Conservation (phyloP, 2,797 vertebrate species). For the Myotis myotis region DNA sequence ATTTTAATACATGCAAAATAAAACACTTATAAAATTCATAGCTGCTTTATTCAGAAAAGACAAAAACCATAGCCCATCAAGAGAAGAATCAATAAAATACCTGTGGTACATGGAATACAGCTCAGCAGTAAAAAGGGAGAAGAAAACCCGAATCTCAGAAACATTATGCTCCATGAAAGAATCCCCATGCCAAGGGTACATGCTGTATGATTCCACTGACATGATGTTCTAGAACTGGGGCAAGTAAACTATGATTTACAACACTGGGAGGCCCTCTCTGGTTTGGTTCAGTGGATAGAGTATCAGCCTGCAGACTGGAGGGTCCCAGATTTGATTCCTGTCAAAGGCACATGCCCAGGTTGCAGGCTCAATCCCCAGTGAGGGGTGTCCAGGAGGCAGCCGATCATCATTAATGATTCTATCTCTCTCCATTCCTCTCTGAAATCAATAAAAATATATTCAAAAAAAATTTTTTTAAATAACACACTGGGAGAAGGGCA, state of each 20-base stretch:
- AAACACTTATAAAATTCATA: slow-evolving; percentile 8
- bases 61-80: not conserved
- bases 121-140: not conserved
- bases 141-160: not conserved
- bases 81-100: not conserved
- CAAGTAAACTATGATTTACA: not conserved
- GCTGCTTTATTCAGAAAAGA: not conserved
- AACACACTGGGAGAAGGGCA: not conserved
- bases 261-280: not conserved
- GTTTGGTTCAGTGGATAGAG: too few species aligned
- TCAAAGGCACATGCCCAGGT: too few species aligned
- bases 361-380: too few species aligned
- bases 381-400: too few species aligned
- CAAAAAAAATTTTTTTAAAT: too few species aligned
- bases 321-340: too few species aligned
- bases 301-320: too few species aligned
- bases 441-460: too few species aligned
- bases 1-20: slow-evolving; percentile 8
- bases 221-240: not conserved
- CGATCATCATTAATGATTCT: too few species aligned
- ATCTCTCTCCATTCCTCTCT: too few species aligned
- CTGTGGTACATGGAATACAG: not conserved
- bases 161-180: not conserved
- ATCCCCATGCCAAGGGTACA: not conserved
- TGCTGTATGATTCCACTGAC: not conserved